These are phyloP conservation scores for Caenorhabditis zanzibari DNA, from an alignment of 2,888 invertebrate genomes.

Conservation along the genomic window DNA sequence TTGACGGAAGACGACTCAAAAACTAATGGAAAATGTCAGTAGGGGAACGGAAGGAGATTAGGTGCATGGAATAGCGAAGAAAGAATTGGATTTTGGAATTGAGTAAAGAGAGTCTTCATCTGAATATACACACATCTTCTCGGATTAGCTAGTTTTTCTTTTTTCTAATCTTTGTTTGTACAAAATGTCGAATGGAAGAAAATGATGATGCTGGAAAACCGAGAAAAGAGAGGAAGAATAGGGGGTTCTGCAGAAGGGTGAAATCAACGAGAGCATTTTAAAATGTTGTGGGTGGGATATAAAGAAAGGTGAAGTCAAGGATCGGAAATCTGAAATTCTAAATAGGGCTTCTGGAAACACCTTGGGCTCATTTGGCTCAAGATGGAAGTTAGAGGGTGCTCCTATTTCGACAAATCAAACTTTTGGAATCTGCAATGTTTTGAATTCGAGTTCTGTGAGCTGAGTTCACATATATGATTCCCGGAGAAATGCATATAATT, in stretches of 20 bases:
- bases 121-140: background rate
- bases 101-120: background rate
- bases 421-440: too few relatives aligned
- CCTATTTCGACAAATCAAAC: too few relatives aligned
- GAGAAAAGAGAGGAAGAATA: background rate
- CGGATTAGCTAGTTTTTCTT: slow-evolving; percentile 49
- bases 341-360: too few relatives aligned
- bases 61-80: slow-evolving; percentile 14
- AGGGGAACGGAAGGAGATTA: slow-evolving; percentile 29
- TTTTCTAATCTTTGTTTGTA: slow-evolving; percentile 56
- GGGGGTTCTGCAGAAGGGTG: background rate
- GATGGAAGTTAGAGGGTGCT: too few relatives aligned
- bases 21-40: slow-evolving; percentile 34
- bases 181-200: slow-evolving; percentile 29
- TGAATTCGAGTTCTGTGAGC: too few relatives aligned
- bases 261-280: background rate
- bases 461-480: too few relatives aligned
- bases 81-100: slow-evolving; percentile 55
- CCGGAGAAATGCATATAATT: background rate
- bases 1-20: slow-evolving; percentile 41
- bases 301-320: background rate
- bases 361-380: too few relatives aligned
- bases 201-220: background rate
- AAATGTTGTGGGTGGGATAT: background rate
- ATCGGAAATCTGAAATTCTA: background rate